These are phyloP conservation scores for Grallaria varia DNA, from an alignment of 2,113 vertebrate species.

Conservation along the genomic window DNA sequence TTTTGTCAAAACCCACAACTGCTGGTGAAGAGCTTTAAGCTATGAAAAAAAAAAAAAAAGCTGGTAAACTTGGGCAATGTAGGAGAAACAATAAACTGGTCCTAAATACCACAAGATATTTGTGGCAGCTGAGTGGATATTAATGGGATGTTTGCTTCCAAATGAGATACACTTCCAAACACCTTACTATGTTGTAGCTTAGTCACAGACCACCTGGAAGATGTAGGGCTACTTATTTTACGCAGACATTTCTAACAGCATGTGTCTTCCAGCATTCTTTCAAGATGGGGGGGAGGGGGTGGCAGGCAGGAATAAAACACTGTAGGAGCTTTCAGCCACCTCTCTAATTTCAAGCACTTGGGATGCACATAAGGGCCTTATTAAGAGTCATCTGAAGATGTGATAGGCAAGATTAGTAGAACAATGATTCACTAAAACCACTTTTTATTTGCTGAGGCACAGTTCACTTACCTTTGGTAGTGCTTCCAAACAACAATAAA, in stretches of 20 bases:
- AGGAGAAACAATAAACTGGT: not conserved
- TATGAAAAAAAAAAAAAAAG: constrained; percentile 47
- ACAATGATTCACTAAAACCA: not conserved
- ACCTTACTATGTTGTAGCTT: not conserved
- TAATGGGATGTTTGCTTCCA: not conserved
- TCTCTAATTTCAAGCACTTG: not conserved
- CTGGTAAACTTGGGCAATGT: not conserved
- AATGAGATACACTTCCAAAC: not conserved
- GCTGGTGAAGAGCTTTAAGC: constrained; percentile 83
- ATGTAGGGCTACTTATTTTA: not conserved
- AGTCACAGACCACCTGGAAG: not conserved
- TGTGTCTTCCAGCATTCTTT: not conserved
- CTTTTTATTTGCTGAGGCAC: not conserved
- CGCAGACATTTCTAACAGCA: not conserved
- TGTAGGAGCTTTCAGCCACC: not conserved
- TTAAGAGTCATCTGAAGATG: not conserved
- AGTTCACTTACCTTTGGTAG: not conserved
- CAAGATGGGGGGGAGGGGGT: not conserved
- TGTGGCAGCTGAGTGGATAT: not conserved
- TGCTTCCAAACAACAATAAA: not conserved
- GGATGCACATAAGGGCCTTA: not conserved
- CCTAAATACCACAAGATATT: not conserved
- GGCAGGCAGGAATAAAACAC: too few species aligned
- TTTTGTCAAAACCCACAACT: constrained; percentile 79
- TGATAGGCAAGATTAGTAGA: not conserved